Conservation (phyloP, 2,113 vertebrate genomes). For the Tapirus terrestris region DNA sequence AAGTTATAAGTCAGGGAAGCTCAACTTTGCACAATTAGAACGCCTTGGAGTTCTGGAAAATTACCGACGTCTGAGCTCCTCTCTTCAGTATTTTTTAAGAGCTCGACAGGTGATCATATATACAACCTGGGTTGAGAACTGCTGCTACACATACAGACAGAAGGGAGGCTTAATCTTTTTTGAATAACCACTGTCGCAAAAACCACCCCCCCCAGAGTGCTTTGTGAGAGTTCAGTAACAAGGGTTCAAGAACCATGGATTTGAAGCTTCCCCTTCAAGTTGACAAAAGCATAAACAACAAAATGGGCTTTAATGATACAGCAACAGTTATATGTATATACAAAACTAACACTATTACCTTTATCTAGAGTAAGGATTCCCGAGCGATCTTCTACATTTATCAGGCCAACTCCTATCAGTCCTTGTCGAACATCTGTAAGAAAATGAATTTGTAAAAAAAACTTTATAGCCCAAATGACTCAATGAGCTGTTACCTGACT, state of each 20-base stretch:
- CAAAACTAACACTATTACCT: slow-evolving; percentile 86
- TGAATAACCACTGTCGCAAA: neutral
- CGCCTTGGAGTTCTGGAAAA: neutral
- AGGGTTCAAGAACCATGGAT: neutral
- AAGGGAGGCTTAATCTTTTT: neutral
- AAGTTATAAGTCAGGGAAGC: neutral
- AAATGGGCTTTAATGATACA: neutral
- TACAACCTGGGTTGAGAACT: neutral
- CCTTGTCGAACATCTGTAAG: slow-evolving; percentile 94
- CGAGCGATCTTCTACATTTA: slow-evolving; percentile 96
- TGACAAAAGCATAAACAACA: neutral
- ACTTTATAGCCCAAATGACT: neutral
- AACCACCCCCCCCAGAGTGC: neutral
- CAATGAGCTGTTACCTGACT: neutral
- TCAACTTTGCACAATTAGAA: neutral
- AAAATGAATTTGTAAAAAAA: neutral
- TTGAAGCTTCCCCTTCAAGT: neutral
- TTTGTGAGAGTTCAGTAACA: neutral
- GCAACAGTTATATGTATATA: neutral
- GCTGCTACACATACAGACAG: neutral
- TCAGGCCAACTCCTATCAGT: slow-evolving; percentile 96
- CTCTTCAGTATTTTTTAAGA: neutral
- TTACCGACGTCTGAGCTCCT: neutral
- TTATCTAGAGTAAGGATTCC: slow-evolving; percentile 95
- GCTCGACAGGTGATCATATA: neutral